Evolutionary conservation across 2,797 vertebrate species (phyloP), one percentile per base, ranked within the genome.

Genomic region (Catharus ustulatus): DNA sequence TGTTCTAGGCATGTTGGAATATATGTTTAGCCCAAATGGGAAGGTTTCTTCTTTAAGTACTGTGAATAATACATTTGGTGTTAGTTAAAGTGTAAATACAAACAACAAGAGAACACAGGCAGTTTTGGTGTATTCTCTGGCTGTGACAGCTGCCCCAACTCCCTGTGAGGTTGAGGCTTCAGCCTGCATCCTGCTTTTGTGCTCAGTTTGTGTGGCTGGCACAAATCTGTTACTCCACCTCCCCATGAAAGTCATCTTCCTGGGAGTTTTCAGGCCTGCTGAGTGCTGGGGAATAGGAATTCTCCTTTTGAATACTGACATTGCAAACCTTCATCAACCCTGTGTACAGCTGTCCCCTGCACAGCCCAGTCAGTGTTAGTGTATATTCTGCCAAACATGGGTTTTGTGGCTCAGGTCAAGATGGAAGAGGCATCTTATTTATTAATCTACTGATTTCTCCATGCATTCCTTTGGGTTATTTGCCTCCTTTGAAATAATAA

Each of bases 341-440:
- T n/a, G 1, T 11, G 29, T 34, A 26, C 19, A 80, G 22, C 48
- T 85, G 13, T 58, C 13, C 40, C 45, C 11, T n/a, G 17, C 48
- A 16, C 12, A 13, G 10, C 15, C 15, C 46, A 19, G 21, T 32
- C 1, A 15, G 12, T 15, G 13, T 30, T 1, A 15, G 11, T 15
- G 13, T n/a, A 5, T 55, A 5, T 80, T 88, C 64, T 61, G 42
- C 29, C 57, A 67, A 62, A 40, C 5, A 11, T 18, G 11, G 1
- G 11, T 36, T 79, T 62, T 43, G 18, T 48, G 36, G 40, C 30
- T 87, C 15, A 21, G 9, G 14, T 58, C 73, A 36, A 54, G 6
- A 6, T 58, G 58, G 27, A 73, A 58, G 86, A 72, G 32, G 13
- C 14, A 8, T 76, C 2, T 27, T 80, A 16, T 46, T 88, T 58